Evolutionary conservation across 64 coral and sea anemone genomes (phyloP).

Genomic region (Montipora capricornis): DNA sequence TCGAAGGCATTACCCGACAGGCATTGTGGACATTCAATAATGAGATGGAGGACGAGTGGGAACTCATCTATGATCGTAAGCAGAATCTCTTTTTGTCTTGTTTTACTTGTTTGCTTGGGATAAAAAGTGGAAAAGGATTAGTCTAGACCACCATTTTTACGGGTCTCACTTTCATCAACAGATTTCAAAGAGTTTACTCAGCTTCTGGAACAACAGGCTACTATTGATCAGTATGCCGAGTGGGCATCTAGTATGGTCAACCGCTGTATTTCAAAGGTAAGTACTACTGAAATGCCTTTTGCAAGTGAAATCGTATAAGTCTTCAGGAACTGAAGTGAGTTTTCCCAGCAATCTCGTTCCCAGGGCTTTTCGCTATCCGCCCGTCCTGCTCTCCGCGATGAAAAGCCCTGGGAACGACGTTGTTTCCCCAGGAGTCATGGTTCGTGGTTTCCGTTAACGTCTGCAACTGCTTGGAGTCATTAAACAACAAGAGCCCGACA

Average conservation of each 20-base stretch:
- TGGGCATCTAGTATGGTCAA: conserved; percentile 93
- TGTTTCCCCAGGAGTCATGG: too few relatives aligned
- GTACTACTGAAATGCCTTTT: background rate
- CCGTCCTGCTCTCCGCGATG: too few relatives aligned
- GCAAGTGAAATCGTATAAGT: background rate
- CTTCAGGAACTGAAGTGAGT: too few relatives aligned
- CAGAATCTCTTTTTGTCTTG: background rate
- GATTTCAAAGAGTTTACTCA: conserved; percentile 95
- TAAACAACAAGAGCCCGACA: too few relatives aligned
- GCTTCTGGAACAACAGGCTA: conserved; percentile 97
- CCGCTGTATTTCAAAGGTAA: conserved; percentile 89
- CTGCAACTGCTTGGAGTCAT: too few relatives aligned
- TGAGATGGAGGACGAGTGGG: conserved; percentile 70
- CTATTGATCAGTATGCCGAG: conserved; percentile 97
- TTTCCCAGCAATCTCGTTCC: too few relatives aligned
- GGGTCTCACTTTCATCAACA: background rate
- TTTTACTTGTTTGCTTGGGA: background rate
- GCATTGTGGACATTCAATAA: conserved; percentile 95
- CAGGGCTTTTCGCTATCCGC: too few relatives aligned
- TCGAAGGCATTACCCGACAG: conserved; percentile 93
- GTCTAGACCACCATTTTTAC: background rate
- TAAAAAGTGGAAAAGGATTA: background rate
- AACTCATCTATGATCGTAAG: conserved; percentile 90
- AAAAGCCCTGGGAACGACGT: too few relatives aligned
- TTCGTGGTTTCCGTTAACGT: too few relatives aligned